These are phyloP conservation scores for Chaenogobius annularis DNA, from an alignment of 2,113 vertebrate genomes.

Conservation along the genomic window DNA sequence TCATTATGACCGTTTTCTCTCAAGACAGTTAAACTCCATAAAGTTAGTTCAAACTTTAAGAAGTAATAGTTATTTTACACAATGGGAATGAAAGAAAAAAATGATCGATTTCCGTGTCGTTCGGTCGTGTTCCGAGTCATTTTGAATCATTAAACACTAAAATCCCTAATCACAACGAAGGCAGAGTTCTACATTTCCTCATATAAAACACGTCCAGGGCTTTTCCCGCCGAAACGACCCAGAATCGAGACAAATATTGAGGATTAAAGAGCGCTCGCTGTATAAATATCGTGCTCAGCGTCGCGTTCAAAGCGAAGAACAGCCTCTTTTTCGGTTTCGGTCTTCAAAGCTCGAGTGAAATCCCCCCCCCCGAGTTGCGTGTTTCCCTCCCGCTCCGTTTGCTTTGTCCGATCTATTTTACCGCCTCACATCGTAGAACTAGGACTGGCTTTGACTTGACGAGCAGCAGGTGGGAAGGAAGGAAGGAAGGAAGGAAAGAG, in stretches of 20 bases:
- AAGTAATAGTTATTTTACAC: too few relatives aligned
- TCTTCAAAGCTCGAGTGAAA: conserved; percentile 52
- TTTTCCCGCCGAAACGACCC: background rate
- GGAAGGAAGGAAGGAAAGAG: too few relatives aligned
- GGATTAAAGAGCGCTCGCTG: background rate
- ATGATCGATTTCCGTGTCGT: too few relatives aligned
- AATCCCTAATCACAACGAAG: too few relatives aligned
- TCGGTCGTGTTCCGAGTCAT: too few relatives aligned
- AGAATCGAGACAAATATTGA: background rate
- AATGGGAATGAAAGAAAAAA: too few relatives aligned
- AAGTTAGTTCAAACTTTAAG: too few relatives aligned
- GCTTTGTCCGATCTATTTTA: conserved; percentile 66
- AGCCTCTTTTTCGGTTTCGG: conserved; percentile 30
- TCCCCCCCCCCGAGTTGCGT: conserved; percentile 43
- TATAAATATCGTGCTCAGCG: too few relatives aligned
- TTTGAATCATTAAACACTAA: too few relatives aligned
- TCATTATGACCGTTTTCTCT: too few relatives aligned
- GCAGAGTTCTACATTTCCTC: background rate
- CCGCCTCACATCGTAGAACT: conserved; percentile 31
- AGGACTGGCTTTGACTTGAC: conserved; percentile 6
- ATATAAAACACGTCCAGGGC: background rate
- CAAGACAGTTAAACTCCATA: too few relatives aligned
- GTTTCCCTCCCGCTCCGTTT: conserved; percentile 39
- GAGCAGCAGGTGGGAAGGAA: conserved; percentile 9
- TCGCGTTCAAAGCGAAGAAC: conserved; percentile 36